These are phyloP conservation scores for Ommatoiulus sabulosus DNA, from an alignment of 2,888 invertebrate genomes.

Conservation along the genomic window DNA sequence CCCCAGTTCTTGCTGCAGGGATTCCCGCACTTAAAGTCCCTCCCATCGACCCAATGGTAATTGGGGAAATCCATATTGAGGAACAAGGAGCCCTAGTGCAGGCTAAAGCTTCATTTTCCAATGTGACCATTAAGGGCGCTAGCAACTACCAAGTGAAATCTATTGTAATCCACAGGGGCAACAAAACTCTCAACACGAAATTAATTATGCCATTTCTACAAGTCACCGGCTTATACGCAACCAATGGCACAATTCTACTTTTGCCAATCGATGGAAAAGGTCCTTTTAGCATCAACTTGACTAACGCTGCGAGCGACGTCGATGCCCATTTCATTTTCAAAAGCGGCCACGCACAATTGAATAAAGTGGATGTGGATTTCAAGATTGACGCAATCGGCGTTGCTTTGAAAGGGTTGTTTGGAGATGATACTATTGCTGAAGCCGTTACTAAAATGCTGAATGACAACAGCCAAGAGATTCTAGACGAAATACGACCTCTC, in stretches of 20 bases:
- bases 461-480: slow-evolving; percentile 83
- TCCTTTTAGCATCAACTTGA: slow-evolving; percentile 45
- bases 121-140: slow-evolving; percentile 9
- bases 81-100: slow-evolving; percentile 50
- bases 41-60: slow-evolving; percentile 46
- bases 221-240: slow-evolving; percentile 18
- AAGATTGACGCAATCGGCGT: slow-evolving; percentile 71
- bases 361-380: slow-evolving; percentile 73
- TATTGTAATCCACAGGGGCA: background rate
- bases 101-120: slow-evolving; percentile 37
- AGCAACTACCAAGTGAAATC: slow-evolving; percentile 3
- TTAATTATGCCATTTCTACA: background rate
- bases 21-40: slow-evolving; percentile 48
- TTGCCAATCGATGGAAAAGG: slow-evolving; percentile 55
- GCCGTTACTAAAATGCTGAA: slow-evolving; percentile 87
- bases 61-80: background rate
- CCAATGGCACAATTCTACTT: slow-evolving; percentile 50
- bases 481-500: slow-evolving; percentile 84
- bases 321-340: background rate
- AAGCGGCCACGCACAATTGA: slow-evolving; percentile 67
- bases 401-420: slow-evolving; percentile 75
- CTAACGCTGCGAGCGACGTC: background rate
- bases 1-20: background rate
- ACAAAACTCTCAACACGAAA: background rate
- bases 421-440: slow-evolving; percentile 81